A percentile compares a stretch with the other conserved stretches of the same genome.
Conservation (phyloP, 2,888 invertebrate genomes). For the Petrolisthes cinctipes region DNA sequence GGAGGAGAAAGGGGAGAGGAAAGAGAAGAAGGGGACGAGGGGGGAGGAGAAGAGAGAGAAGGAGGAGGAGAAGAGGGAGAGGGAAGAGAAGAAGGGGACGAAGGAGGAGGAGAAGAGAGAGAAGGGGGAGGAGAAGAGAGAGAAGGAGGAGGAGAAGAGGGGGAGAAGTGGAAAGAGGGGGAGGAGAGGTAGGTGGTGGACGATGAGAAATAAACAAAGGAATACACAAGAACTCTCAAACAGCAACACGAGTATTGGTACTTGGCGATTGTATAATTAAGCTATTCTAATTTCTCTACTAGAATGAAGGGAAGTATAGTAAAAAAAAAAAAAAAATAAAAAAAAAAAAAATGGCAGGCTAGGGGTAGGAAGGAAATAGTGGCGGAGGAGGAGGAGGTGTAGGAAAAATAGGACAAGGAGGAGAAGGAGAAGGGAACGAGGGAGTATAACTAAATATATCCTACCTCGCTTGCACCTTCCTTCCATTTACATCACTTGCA, state of each 20-base stretch:
- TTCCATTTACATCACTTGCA: no score
- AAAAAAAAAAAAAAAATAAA: background rate
- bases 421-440: conserved; percentile 1
- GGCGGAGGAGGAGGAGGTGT: background rate
- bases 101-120: background rate
- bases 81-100: background rate
- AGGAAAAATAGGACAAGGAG: background rate
- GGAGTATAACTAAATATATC: no score
- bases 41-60: background rate
- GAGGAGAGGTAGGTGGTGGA: background rate
- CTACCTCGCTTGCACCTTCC: no score
- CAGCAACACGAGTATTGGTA: background rate
- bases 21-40: background rate
- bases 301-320: background rate
- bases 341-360: background rate
- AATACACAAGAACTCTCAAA: background rate
- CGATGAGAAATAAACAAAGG: background rate
- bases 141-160: background rate
- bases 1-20: background rate
- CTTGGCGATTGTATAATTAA: no score
- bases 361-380: background rate
- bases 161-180: background rate
- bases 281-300: no score
- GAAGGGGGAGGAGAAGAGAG: background rate
- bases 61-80: background rate